Evolutionary conservation across 64 coral and sea anemone genomes (phyloP), one percentile per base, ranked within the genome.

Genomic region (Montipora efflorescens): DNA sequence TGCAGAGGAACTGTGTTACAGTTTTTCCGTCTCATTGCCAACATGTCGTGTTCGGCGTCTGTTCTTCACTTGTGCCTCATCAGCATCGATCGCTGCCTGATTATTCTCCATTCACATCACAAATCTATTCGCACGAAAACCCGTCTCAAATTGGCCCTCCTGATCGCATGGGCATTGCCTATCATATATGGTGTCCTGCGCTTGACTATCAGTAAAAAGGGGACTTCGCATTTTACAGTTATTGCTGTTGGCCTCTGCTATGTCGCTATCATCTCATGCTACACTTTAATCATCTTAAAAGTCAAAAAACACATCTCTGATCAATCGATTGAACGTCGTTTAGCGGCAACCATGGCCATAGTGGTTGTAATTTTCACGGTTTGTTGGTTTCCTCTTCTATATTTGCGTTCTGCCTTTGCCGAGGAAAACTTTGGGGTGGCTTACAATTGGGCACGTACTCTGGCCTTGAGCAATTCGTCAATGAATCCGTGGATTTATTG

Each of bases 401-500:
- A 91, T 6, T 18, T 97, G 72, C 87, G 95, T 18, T 81, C 93
- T 36, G 81, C 23, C 23, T 94, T 88, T 21, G 92, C 92, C 5
- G 95, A 94, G 12, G 59, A 89, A 5, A 87, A 94, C 53, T 94
- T 78, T 43, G 93, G 95, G 45, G 82, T 86, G 1, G 83, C 92
- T 1, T 97, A 97, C 66, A 94, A 97, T 62, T 97, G 95, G 95
- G 95, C 95, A 21, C 89, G 95, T 0, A 91, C 95, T 5, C 79
- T 97, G 0, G 95, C 95, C 10, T 28, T 97, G 45, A 94, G 89
- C 72, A 97, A 97, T 73, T 94, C 92, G 1, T 93, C 95, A 2
- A 88, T 90, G 78, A 97, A 97, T 48, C 95, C 95, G 7, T 97
- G 95, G 95, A 97, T 97, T 53, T 97, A 97, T 12, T 97, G 95